Conservation (phyloP, 2,888 invertebrate genomes). For the Lithophane socia region DNA sequence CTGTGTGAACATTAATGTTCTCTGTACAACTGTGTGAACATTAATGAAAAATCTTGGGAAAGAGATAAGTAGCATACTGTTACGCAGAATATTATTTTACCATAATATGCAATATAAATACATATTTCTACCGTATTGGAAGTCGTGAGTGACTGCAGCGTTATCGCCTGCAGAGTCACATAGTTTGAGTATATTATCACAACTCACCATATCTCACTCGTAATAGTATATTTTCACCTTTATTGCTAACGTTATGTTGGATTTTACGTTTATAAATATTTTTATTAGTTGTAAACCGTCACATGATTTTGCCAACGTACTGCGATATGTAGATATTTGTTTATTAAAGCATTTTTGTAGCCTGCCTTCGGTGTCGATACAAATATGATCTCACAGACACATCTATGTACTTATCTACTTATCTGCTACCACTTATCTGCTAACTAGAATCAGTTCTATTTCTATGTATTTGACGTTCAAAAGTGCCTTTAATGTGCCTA, state of each 20-base stretch:
- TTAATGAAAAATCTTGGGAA: not conserved
- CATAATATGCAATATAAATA: not conserved
- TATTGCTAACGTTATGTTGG: slow-evolving; percentile 20
- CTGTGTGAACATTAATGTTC: not conserved
- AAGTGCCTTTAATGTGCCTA: too few relatives aligned
- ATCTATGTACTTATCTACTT: too few relatives aligned
- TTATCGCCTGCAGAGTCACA: slow-evolving; percentile 20
- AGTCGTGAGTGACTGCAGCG: not conserved
- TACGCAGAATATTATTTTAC: not conserved
- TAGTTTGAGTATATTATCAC: slow-evolving; percentile 1
- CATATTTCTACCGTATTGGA: not conserved
- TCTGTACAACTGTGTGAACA: not conserved
- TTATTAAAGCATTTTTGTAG: not conserved
- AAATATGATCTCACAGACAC: not conserved
- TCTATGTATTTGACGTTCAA: too few relatives aligned
- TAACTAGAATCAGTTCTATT: too few relatives aligned
- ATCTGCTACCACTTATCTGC: too few relatives aligned
- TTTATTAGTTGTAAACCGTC: slow-evolving; percentile 12
- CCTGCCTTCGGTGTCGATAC: not conserved
- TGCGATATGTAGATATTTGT: not conserved
- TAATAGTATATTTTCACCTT: slow-evolving; percentile 6
- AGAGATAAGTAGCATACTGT: not conserved
- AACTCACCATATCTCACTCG: slow-evolving; percentile 19
- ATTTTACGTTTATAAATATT: slow-evolving; percentile 33
- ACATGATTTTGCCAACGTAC: slow-evolving; percentile 7